Evolutionary conservation across 1,140 invertebrate genomes (phyloP), one percentile per base, ranked within the genome.

Genomic region (Drosophila seguyi): DNA sequence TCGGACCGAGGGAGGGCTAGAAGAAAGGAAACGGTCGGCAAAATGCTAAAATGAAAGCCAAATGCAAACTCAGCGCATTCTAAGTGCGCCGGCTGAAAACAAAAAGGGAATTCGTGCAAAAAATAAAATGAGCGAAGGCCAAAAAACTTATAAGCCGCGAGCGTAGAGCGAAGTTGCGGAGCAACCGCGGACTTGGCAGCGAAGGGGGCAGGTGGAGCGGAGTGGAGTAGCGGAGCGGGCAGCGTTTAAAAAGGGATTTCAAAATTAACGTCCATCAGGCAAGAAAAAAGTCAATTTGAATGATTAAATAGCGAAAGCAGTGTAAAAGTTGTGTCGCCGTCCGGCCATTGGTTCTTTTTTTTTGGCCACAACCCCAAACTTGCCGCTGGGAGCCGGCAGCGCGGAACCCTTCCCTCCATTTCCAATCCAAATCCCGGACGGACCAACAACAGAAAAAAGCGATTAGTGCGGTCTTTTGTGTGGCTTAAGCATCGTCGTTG

Each of bases 61-160:
- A 87, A 87, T 88, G 84, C 84, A 81, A 87, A 88, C 80, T 84
- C 84, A 74, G 80, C 84, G 80, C 62, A 81, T 86, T 87, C 79
- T 82, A 82, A 86, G 82, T 82, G 75, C 72, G 83, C 56, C 38
- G 44, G 58, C 41, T 62, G 71, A 73, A 73, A 82, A 76, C 55
- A 68, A 78, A 81, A 82, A 67, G 62, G 52, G 66, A 60, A 80
- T 75, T 66, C 18, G 47, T 48, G 45, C 31, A 63, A 50, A 48
- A 50, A 67, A 34, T 25, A 39, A 59, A 73, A 58, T 50, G 74
- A 66, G 78, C 39, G 45, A 75, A 42, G 59, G 72, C 81, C 31
- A 62, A 75, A 66, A 81, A 88, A 88, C 84, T 83, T 87, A 87
- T 88, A 87, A 86, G 84, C 83, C 76, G 71, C 83, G 44, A 88